Percentiles rank a stretch among this genome's conserved stretches.
Conservation (phyloP, 2,113 vertebrate species). For the Centropristis striata region DNA sequence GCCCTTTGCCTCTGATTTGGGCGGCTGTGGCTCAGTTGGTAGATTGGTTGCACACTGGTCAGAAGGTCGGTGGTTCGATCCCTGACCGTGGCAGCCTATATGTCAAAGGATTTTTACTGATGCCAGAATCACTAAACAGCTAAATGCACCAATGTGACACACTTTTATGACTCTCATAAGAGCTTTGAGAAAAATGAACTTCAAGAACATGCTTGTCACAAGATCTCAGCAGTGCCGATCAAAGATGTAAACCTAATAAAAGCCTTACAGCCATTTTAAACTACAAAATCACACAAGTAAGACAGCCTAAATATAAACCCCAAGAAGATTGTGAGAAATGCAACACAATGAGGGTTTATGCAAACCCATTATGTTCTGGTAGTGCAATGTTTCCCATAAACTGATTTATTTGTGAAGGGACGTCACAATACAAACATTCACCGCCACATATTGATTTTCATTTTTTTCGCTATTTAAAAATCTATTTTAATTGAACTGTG, state of each 20-base stretch:
- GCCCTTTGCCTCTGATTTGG: no score
- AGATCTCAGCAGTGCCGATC: neutral
- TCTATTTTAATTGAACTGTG: no score
- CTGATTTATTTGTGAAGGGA: no score
- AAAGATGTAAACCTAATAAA: neutral
- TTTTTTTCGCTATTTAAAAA: no score
- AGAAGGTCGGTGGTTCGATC: no score
- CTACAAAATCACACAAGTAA: constrained; percentile 9
- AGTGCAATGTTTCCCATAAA: no score
- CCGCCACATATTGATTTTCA: no score
- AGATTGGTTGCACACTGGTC: no score
- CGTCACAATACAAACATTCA: no score
- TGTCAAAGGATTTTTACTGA: neutral
- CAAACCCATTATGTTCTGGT: neutral
- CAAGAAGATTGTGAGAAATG: neutral
- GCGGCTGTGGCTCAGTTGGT: no score
- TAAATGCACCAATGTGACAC: neutral
- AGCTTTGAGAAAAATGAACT: neutral
- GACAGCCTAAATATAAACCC: neutral
- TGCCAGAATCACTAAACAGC: neutral
- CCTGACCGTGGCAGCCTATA: no score
- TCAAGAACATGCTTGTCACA: neutral
- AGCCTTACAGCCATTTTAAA: neutral
- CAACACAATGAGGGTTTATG: neutral
- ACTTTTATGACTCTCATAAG: no score